Evolutionary conservation across 2,113 vertebrate species (phyloP).

Genomic region (Elephantulus edwardii): DNA sequence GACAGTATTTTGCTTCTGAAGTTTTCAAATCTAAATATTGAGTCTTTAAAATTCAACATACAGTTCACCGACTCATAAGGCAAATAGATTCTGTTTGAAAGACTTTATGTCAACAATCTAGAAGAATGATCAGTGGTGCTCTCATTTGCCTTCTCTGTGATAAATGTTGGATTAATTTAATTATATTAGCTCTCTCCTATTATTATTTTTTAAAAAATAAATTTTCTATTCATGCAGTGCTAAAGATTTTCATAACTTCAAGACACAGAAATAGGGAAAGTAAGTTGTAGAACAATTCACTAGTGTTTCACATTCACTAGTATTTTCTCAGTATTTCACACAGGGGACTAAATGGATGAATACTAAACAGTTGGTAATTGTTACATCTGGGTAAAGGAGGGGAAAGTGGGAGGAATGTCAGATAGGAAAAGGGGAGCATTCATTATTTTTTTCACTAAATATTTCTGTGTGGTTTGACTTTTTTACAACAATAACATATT

Average conservation of each 20-base stretch:
- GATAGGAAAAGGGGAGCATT: neutral
- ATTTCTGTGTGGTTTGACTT: slow-evolving; percentile 62
- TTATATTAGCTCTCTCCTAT: neutral
- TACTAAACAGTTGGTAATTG: slow-evolving; percentile 19
- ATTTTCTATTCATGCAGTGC: neutral
- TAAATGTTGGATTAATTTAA: neutral
- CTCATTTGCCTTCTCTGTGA: neutral
- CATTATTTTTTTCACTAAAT: slow-evolving; percentile 39
- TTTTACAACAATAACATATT: slow-evolving; percentile 62
- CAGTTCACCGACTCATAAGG: too few species aligned
- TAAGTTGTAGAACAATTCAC: slow-evolving; percentile 17
- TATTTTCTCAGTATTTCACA: neutral
- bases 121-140: neutral
- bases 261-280: neutral
- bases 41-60: slow-evolving; percentile 21
- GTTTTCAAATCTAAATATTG: slow-evolving; percentile 17
- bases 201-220: slow-evolving; percentile 45
- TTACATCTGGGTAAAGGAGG: neutral
- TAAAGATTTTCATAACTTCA: slow-evolving; percentile 24
- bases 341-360: neutral
- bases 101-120: slow-evolving; percentile 28
- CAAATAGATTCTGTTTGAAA: slow-evolving; percentile 41
- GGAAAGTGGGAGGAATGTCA: neutral
- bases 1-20: slow-evolving; percentile 21
- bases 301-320: slow-evolving; percentile 28